Evolutionary conservation across 2,888 invertebrate species (phyloP).

Genomic region (Coelogynopora nodosa): DNA sequence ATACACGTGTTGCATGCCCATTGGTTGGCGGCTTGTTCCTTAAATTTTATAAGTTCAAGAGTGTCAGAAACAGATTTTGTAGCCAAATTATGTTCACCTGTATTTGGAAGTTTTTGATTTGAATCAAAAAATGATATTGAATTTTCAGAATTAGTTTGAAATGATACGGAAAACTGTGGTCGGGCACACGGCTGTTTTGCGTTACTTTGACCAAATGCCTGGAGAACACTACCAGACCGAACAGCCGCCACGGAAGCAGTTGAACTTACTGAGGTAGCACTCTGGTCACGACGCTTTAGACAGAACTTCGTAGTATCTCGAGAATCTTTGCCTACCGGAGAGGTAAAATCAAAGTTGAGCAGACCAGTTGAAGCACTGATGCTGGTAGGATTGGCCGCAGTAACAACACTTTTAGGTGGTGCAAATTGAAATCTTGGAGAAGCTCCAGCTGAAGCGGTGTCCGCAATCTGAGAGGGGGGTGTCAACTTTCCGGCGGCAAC

Average conservation of each 20-base stretch:
- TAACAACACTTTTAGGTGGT: neutral
- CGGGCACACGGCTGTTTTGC: neutral
- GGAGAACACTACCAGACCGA: neutral
- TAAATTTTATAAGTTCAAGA: neutral
- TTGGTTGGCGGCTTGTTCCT: neutral
- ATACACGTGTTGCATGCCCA: neutral
- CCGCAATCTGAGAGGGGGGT: too few relatives aligned
- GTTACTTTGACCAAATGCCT: neutral
- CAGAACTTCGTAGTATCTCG: neutral
- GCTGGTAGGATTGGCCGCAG: neutral
- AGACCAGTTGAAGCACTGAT: neutral
- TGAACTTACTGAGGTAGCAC: neutral
- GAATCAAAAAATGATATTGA: too few relatives aligned
- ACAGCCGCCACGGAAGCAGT: neutral
- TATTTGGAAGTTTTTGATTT: neutral
- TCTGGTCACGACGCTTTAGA: neutral
- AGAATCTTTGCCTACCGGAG: neutral
- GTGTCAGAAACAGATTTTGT: neutral
- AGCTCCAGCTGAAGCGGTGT: too few relatives aligned
- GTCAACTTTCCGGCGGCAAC: neutral
- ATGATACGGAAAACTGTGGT: too few relatives aligned
- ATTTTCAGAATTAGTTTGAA: too few relatives aligned
- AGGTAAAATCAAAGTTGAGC: neutral
- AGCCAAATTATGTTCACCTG: too few relatives aligned
- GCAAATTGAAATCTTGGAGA: neutral